Evolutionary conservation across 2,888 invertebrate genomes (phyloP).

Genomic region (Laspeyria flexula): DNA sequence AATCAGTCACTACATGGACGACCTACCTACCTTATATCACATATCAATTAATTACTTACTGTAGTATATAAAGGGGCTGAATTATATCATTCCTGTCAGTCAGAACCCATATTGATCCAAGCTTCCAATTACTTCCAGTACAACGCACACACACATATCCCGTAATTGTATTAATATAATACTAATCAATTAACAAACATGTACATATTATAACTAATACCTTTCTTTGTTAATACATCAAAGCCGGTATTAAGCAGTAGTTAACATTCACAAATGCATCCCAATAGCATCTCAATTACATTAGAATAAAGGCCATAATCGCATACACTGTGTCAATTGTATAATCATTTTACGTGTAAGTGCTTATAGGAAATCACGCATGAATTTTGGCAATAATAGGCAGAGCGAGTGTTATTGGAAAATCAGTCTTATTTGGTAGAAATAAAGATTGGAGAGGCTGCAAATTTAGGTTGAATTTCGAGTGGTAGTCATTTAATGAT

Average conservation of each 20-base stretch:
- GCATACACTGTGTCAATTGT: conserved; percentile 30
- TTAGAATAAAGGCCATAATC: conserved; percentile 36
- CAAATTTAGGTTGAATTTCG: conserved; percentile 48
- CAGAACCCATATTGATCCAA: background rate
- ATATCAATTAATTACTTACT: too few species aligned
- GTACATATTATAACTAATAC: conserved; percentile 25
- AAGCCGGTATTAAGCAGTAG: conserved; percentile 47
- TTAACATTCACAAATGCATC: conserved; percentile 22
- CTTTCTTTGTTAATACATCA: conserved; percentile 44
- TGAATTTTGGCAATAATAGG: conserved; percentile 37
- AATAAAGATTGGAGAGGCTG: conserved; percentile 28
- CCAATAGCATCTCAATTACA: conserved; percentile 27
- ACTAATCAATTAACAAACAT: conserved; percentile 42
- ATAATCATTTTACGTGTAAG: conserved; percentile 46
- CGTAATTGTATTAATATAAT: conserved; percentile 19
- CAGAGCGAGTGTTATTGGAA: conserved; percentile 10
- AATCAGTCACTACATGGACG: too few species aligned
- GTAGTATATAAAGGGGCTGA: too few species aligned
- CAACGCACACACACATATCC: conserved; percentile 9
- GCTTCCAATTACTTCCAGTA: background rate
- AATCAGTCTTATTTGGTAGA: conserved; percentile 12
- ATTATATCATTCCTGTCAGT: too few species aligned
- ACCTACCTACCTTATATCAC: too few species aligned
- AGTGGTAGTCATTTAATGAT: conserved; percentile 73
- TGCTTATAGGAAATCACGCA: conserved; percentile 63